phyloP scores from a whole-genome alignment of 2,797 vertebrate genomes.

The Hypotaenidia philippensis region DNA sequence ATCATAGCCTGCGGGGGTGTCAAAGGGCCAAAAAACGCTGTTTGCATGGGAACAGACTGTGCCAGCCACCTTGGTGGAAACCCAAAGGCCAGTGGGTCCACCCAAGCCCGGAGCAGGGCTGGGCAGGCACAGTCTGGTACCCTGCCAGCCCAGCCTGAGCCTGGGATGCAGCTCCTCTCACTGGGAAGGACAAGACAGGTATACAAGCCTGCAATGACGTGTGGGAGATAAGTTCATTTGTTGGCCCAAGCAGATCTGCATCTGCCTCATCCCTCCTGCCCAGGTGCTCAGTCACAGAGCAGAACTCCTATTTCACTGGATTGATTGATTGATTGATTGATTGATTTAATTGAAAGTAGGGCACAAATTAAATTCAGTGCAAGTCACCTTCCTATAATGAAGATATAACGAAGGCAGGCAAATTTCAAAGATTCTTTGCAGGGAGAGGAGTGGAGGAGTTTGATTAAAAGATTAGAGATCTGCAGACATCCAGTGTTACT shows the following conservation, averaged over 20 bases:
- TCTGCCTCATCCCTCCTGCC: background rate
- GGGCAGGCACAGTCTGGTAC: background rate
- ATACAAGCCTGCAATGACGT: accelerated
- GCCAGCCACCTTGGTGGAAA: background rate
- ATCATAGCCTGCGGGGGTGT: background rate
- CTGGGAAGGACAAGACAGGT: background rate
- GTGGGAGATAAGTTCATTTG: background rate
- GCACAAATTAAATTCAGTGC: background rate
- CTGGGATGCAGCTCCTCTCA: background rate
- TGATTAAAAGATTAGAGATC: conserved; percentile 10
- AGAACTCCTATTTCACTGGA: background rate
- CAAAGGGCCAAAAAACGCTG: background rate
- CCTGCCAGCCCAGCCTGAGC: background rate
- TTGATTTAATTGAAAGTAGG: background rate
- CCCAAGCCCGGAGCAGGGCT: background rate
- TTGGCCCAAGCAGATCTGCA: background rate
- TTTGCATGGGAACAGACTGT: background rate
- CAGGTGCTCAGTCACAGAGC: background rate
- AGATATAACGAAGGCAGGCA: background rate
- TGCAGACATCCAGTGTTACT: conserved; percentile 4
- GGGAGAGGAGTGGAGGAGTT: background rate
- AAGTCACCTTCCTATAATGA: background rate
- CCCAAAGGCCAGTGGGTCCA: accelerated
- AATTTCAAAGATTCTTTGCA: background rate
- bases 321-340: background rate